Conservation (phyloP, 2,888 invertebrate genomes). For the Pollenia griseotomentosa region DNA sequence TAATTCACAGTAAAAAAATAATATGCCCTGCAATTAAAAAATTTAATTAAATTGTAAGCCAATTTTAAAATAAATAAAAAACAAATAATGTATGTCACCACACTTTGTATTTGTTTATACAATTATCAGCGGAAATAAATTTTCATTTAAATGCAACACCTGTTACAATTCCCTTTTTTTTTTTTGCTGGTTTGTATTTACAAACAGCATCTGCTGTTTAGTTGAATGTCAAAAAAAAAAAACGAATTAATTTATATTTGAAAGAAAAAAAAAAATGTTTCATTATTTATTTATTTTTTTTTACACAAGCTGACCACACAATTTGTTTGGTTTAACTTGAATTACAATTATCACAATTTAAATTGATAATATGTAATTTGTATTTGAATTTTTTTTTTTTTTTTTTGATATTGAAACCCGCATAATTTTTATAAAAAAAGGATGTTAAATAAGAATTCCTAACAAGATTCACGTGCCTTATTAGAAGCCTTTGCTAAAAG, state of each 20-base stretch:
- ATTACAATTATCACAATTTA: conserved; percentile 63
- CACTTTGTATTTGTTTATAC: not conserved
- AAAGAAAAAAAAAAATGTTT: not conserved
- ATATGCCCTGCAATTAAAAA: too few relatives aligned
- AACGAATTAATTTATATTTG: conserved; percentile 54
- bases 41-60: too few relatives aligned
- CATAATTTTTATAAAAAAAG: conserved; percentile 24
- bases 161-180: conserved; percentile 37
- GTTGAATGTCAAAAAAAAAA: conserved; percentile 7
- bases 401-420: conserved; percentile 52
- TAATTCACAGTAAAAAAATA: too few relatives aligned
- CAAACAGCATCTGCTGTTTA: conserved; percentile 62
- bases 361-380: conserved; percentile 60
- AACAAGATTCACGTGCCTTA: conserved; percentile 58
- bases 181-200: conserved; percentile 2
- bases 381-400: not conserved
- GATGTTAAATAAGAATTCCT: conserved; percentile 18
- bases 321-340: conserved; percentile 60
- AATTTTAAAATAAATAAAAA: too few relatives aligned
- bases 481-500: not conserved
- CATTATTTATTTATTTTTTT: conserved; percentile 1
- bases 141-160: conserved; percentile 63
- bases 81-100: not conserved
- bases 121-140: conserved; percentile 57
- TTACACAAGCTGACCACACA: conserved; percentile 65